Evolutionary conservation across 2,797 vertebrate species (phyloP), one percentile per base, ranked within the genome.

Genomic region (Fistularia commersonii): DNA sequence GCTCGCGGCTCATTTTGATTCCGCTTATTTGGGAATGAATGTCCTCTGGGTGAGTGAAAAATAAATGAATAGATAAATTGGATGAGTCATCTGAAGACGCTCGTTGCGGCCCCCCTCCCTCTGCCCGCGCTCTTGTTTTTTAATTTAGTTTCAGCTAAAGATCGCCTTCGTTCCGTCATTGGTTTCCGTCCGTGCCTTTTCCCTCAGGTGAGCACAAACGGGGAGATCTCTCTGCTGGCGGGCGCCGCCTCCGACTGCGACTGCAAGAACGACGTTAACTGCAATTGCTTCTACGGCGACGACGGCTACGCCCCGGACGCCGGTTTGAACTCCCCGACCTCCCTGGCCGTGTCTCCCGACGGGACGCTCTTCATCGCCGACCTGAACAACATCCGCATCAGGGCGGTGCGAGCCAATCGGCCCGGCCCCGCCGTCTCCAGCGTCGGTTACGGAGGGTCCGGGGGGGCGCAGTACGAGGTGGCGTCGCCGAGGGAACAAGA

Each of bases 241-340:
- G 97, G 97, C n/a, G 90, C 93, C 15, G 91, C 94, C 56, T 98
- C 96, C 0, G 97, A 99, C 87, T 99, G 97, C 0, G 96, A 98
- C 92, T 99, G 97, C 88, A 99, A 99, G 84, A 98, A 99, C 38
- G 97, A 99, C 8, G 96, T 98, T 83, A 99, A 96, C 81, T 99
- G 97, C 89, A 96, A 95, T 90, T 99, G 97, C 85, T 99, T 97
- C 84, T 88, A 94, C 11, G 97, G 97, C 1, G 97, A 99, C 5
- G 97, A 99, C 0, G 97, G 94, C 72, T 99, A 98, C n/a, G 95
- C 97, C 36, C 95, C 96, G 0, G 97, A 99, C 0, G 96, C 97
- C 52, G 93, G 93, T 79, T 85, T 99, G 77, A 99, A 98, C 82
- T 94, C 95, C 8, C 97, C 97, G 0, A 94, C 95, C 4, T 99